Base-by-base conservation (phyloP, 2,113 vertebrate genomes). In the Gadus chalcogrammus region DNA sequence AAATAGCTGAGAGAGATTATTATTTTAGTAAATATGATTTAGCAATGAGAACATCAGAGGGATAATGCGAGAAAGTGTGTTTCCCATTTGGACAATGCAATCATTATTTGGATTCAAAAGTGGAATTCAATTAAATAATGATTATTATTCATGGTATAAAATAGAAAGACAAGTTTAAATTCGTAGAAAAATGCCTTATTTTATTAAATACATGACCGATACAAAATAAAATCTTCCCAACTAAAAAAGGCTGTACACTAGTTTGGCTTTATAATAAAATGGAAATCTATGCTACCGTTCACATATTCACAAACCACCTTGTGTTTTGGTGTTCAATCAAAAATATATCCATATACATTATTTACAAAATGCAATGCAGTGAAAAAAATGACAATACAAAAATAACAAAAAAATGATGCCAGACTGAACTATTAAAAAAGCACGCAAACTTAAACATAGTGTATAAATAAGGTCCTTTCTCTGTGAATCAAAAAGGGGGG, bases 141-240 rank as follows among this genome's bases (percentile, higher is more conserved):
- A 35, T 35, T 35, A 35, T 35, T 35, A 4, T 35, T 35, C 4
- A 35, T 35, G 4, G 31, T 35, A n/a, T 12, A 60, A 16, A 59
- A 15, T 1, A 0, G 17, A 69, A 0, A 56, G 16, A 71, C 15
- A 13, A 69, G 4, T 15, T 38, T 52, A 17, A 75, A 64, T 71
- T 77, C 64, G 68, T 84, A 89, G 60, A 85, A 89, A 90, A 88
- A 86, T 61, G 5, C 85, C 86, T 88, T 69, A 83, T 88, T 79
- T 73, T 61, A 64, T 80, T 86, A 88, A 89, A 84, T 89, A 88
- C 74, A 74, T 74, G 16, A 72, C 84, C 73, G 82, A 86, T 90
- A 90, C 79, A 91, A 91, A 89, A 89, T 80, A 71, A 64, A 52
- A 74, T 31, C 63, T 67, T 63, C 80, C 79, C 79, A 68, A 67